phyloP scores from a whole-genome alignment of 2,113 vertebrate genomes.

The Sebastes fasciatus region DNA sequence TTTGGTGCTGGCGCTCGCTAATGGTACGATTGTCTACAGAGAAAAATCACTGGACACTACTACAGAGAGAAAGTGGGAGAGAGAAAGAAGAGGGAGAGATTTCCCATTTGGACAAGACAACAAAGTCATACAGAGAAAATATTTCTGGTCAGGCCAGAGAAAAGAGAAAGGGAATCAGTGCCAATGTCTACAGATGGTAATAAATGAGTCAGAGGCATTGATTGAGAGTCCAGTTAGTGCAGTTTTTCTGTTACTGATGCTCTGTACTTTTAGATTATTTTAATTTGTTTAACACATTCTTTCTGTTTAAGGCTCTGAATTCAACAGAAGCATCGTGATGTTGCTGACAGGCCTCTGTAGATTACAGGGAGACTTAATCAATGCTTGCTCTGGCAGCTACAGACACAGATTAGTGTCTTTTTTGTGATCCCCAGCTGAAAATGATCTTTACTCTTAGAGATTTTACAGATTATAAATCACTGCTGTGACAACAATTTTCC shows the following conservation, averaged over 20 bases:
- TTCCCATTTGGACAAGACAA: conserved; percentile 25
- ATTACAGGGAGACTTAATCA: neutral
- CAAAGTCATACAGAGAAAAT: conserved; percentile 23
- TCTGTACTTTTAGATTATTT: conserved; percentile 28
- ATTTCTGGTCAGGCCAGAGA: conserved; percentile 13
- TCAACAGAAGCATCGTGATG: neutral
- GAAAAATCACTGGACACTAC: conserved; percentile 27
- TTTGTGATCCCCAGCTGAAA: neutral
- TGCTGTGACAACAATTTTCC: neutral
- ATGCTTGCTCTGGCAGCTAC: neutral
- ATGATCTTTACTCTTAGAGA: neutral
- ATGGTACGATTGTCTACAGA: conserved; percentile 4
- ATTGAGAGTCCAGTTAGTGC: conserved; percentile 30
- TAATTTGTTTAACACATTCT: conserved; percentile 9
- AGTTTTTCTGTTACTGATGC: conserved; percentile 20
- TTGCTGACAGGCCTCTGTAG: neutral
- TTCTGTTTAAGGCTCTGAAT: neutral
- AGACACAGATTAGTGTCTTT: conserved; percentile 2
- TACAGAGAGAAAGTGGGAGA: conserved; percentile 19
- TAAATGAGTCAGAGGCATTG: conserved; percentile 34
- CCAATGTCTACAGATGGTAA: conserved; percentile 61
- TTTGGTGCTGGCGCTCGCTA: conserved; percentile 37
- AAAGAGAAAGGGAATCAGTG: conserved; percentile 12
- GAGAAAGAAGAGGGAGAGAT: conserved; percentile 15
- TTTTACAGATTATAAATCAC: neutral